A percentile compares a stretch with the other conserved stretches of the same genome.
Evolutionary conservation across 2,888 invertebrate species (phyloP).

Genomic region (Epicampocera succincta): DNA sequence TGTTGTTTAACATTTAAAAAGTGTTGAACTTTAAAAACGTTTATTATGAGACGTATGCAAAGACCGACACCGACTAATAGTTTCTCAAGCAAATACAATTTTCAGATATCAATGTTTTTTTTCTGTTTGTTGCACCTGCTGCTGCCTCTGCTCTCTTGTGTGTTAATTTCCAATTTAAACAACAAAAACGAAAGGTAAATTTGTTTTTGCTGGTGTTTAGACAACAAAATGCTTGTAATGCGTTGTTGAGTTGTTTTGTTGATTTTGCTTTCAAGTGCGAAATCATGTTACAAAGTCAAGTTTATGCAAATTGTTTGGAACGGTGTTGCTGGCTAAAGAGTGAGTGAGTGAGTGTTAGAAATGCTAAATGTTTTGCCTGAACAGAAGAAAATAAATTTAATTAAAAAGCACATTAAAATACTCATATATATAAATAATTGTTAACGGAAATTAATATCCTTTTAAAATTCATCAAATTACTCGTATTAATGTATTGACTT

Average conservation of each 20-base stretch:
- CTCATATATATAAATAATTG: background rate
- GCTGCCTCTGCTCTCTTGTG: conserved; percentile 52
- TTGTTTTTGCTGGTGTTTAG: conserved; percentile 18
- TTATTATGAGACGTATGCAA: conserved; percentile 23
- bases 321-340: background rate
- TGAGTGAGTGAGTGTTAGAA: conserved; percentile 11
- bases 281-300: conserved; percentile 72
- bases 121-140: background rate
- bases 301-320: conserved; percentile 60
- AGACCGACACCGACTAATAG: conserved; percentile 63
- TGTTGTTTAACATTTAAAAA: conserved; percentile 10
- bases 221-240: conserved; percentile 37
- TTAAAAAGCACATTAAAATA: background rate
- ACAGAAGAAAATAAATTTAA: background rate
- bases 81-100: conserved; percentile 33
- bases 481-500: conserved; percentile 2
- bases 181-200: conserved; percentile 63
- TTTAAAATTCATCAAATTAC: background rate
- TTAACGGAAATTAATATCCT: conserved; percentile 50
- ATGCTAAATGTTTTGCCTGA: background rate
- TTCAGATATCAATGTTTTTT: conserved; percentile 22
- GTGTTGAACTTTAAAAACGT: conserved; percentile 16
- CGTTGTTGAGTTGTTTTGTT: conserved; percentile 29
- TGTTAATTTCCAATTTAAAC: conserved; percentile 22
- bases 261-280: conserved; percentile 68